Percentiles rank a stretch among this genome's conserved stretches.
Evolutionary conservation across 64 coral and sea anemone genomes (phyloP).

Genomic region (Dendrophyllia cribrosa): DNA sequence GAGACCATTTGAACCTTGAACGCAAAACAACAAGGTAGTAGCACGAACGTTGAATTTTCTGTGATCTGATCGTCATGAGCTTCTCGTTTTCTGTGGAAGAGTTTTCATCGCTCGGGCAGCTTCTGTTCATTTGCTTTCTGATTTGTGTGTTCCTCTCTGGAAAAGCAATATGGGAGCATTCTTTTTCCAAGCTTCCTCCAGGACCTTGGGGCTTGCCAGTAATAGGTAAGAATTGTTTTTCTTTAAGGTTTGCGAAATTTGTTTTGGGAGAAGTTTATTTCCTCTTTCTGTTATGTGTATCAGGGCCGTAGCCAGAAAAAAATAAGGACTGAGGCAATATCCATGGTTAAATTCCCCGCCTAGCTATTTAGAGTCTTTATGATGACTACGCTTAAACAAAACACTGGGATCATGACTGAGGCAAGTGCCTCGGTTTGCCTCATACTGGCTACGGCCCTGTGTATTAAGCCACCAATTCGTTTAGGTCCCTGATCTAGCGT

Average conservation of each 20-base stretch:
- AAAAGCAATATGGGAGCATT: slow-evolving; percentile 21
- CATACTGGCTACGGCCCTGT: no score
- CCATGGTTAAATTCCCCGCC: no score
- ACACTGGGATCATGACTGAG: no score
- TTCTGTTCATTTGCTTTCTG: slow-evolving; percentile 5
- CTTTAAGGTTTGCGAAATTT: neutral
- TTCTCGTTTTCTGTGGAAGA: neutral
- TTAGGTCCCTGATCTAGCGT: no score
- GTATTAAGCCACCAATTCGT: no score
- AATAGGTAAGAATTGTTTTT: neutral
- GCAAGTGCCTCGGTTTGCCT: no score
- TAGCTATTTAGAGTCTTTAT: no score
- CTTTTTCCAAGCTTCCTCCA: slow-evolving; percentile 38
- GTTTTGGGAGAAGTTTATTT: no score
- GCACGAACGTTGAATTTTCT: neutral
- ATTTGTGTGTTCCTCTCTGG: slow-evolving; percentile 8
- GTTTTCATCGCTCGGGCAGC: neutral
- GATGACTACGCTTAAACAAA: no score
- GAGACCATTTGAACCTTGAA: neutral
- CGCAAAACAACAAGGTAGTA: neutral
- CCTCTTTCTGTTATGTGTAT: no score
- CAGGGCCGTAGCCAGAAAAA: no score
- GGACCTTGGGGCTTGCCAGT: slow-evolving; percentile 62
- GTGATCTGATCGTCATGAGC: neutral
- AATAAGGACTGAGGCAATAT: no score